Base-by-base conservation (phyloP, 2,888 invertebrate species). In the Ophion obscuratus region DNA sequence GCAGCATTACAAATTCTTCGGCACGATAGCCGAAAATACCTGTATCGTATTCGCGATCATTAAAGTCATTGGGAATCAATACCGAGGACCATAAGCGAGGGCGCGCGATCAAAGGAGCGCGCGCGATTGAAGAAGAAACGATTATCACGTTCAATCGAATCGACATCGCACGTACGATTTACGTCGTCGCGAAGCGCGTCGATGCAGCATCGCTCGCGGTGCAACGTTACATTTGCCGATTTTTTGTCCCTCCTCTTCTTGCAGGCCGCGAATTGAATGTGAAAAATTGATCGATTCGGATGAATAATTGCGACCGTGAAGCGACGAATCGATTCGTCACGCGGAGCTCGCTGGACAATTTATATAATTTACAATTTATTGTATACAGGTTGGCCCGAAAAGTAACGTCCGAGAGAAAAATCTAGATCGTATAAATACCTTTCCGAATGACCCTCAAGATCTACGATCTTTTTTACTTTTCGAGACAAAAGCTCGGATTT, bases 311-410 rank as follows among this genome's bases (percentile, higher is more conserved):
- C n/a, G 44, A 57, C 24, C 74, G 6, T 71, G 59, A 61, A 53
- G 14, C 53, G 75, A 79, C 75, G 64, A 76, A 82, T 82, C 75
- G 82, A 85, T 85, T 85, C 62, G 82, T 79, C 85, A 68, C 75
- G 2, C 20, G 61, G 24, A 24, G 9, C 20, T 61, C 7, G 10
- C 61, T 20, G 14, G 17, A 61, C 17, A 17, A 14, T 17, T 14
- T 17, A 17, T 53, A 4, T 53, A 17, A 31, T 31, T 31, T 31
- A 31, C 4, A 31, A 31, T 31, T 31, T 4, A 4, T 31, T 31
- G 31, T 47, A 47, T 47, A 53, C 27, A 36, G n/a, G n/a, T 6
- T 20, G 44, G 1, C 17, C 31, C 57, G 20, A 47, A 62, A 36
- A 57, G 68, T 62, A 47, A 66, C 31, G 31, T 31, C 31, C 31